Evolutionary conservation across 2,113 vertebrate species (phyloP).

Genomic region (Pelobates fuscus): DNA sequence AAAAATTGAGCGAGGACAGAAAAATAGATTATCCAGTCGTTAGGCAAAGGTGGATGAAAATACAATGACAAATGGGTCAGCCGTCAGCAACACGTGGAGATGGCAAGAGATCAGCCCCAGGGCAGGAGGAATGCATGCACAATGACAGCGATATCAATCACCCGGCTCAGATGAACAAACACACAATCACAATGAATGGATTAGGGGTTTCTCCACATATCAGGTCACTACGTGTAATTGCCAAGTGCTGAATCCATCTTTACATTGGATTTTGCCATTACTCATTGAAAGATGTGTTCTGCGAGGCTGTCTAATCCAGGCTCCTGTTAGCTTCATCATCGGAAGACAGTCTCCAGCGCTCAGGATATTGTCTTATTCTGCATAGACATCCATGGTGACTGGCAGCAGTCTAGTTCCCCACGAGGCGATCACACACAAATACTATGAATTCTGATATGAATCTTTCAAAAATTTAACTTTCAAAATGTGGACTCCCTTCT

Average conservation of each 20-base stretch:
- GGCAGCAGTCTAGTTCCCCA: too few relatives aligned
- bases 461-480: too few relatives aligned
- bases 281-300: too few relatives aligned
- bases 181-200: constrained; percentile 21
- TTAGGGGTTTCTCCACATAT: constrained; percentile 3
- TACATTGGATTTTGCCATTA: background rate
- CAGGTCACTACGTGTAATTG: background rate
- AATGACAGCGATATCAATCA: constrained; percentile 32
- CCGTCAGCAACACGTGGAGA: constrained; percentile 1
- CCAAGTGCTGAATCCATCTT: background rate
- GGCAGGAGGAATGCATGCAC: background rate
- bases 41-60: constrained; percentile 27
- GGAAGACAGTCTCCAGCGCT: too few relatives aligned
- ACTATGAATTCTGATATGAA: too few relatives aligned
- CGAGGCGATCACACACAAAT: too few relatives aligned
- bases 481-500: too few relatives aligned
- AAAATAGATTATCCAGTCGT: constrained; percentile 17
- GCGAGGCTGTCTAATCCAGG: too few relatives aligned
- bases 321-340: too few relatives aligned
- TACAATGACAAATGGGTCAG: constrained; percentile 35
- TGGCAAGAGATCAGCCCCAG: background rate
- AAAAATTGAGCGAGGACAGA: constrained; percentile 16
- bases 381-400: too few relatives aligned
- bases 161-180: constrained; percentile 12
- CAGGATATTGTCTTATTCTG: too few relatives aligned